Conservation (phyloP, 2,888 invertebrate species). For the Hydrotaea diabolus region DNA sequence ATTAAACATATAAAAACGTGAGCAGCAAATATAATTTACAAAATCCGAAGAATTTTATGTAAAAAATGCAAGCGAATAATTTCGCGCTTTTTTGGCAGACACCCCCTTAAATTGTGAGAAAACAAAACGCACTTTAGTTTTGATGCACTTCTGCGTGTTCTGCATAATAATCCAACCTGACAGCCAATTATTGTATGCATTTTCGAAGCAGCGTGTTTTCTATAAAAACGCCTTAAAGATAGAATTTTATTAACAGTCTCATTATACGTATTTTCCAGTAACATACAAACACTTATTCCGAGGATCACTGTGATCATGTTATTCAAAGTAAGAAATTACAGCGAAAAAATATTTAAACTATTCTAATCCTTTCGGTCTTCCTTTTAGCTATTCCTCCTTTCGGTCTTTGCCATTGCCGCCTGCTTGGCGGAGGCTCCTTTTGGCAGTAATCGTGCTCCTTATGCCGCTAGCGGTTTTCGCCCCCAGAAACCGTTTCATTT, state of each 20-base stretch:
- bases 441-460: constrained; percentile 72
- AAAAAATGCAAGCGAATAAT: no score
- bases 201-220: neutral
- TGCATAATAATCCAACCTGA: constrained; percentile 43
- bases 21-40: constrained; percentile 37
- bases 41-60: neutral
- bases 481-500: constrained; percentile 78
- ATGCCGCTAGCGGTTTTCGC: constrained; percentile 80
- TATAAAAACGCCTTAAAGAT: constrained; percentile 56
- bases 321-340: constrained; percentile 45
- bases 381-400: constrained; percentile 69
- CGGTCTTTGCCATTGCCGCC: constrained; percentile 57
- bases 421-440: constrained; percentile 71
- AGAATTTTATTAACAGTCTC: constrained; percentile 61
- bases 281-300: constrained; percentile 20
- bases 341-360: neutral
- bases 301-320: constrained; percentile 43
- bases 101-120: constrained; percentile 36
- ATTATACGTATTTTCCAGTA: constrained; percentile 14
- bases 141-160: constrained; percentile 54
- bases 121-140: constrained; percentile 22
- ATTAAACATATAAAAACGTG: constrained; percentile 62
- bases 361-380: neutral
- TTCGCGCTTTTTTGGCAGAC: constrained; percentile 66
- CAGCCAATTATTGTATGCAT: neutral